phyloP scores from a whole-genome alignment of 2,888 invertebrate genomes.

The Harpagoxenus sublaevis region DNA sequence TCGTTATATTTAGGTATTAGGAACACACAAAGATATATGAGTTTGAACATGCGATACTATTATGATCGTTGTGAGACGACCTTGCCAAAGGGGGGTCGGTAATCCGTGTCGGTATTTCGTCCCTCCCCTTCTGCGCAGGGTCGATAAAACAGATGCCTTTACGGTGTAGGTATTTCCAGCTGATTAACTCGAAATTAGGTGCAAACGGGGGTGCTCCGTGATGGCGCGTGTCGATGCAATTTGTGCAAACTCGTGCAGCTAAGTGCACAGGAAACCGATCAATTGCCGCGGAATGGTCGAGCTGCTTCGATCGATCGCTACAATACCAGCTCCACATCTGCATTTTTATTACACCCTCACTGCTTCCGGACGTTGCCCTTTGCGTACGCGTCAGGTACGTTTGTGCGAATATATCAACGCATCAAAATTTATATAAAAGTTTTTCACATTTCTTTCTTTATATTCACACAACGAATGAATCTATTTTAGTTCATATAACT shows the following conservation, averaged over 20 bases:
- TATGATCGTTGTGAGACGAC: slow-evolving; percentile 1
- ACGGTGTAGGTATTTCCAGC: slow-evolving; percentile 53
- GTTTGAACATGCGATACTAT: slow-evolving; percentile 17
- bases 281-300: slow-evolving; percentile 38
- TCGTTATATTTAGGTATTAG: slow-evolving; percentile 10
- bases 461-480: background rate
- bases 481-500: background rate
- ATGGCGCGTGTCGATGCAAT: slow-evolving; percentile 62
- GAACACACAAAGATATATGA: background rate
- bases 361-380: slow-evolving; percentile 20
- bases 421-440: slow-evolving; percentile 32
- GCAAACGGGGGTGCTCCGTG: slow-evolving; percentile 58
- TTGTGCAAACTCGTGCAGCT: slow-evolving; percentile 62
- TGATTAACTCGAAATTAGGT: slow-evolving; percentile 68
- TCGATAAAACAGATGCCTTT: slow-evolving; percentile 62
- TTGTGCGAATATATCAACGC: background rate
- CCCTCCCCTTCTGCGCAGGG: background rate
- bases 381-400: background rate
- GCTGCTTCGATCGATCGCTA: slow-evolving; percentile 35
- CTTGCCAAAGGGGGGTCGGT: slow-evolving; percentile 31
- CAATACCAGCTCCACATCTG: slow-evolving; percentile 41
- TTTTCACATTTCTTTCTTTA: background rate
- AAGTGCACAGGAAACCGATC: slow-evolving; percentile 56
- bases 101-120: slow-evolving; percentile 54
- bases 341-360: slow-evolving; percentile 35